Percentiles rank a stretch among this genome's conserved stretches.
Conservation (phyloP, 2,888 invertebrate species). For the Amiota mariae region DNA sequence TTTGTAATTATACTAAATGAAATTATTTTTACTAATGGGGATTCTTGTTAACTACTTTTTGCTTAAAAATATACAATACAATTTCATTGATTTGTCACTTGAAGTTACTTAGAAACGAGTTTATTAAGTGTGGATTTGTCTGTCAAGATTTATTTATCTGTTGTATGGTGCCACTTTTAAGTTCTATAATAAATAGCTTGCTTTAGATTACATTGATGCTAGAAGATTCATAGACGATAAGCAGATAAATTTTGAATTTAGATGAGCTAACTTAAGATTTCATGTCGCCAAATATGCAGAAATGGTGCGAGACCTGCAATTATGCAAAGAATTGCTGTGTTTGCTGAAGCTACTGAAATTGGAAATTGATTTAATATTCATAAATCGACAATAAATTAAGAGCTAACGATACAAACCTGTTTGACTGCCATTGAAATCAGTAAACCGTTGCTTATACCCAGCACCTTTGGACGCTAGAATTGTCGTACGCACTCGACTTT, state of each 20-base stretch:
- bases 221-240: no score
- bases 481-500: conserved; percentile 65
- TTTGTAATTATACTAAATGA: no score
- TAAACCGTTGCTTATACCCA: conserved; percentile 71
- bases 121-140: not conserved
- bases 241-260: no score
- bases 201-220: not conserved
- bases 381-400: no score
- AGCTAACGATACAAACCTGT: not conserved
- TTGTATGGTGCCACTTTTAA: not conserved
- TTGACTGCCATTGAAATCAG: conserved; percentile 53
- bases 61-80: not conserved
- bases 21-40: no score
- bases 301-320: not conserved
- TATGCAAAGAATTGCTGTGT: conserved; percentile 15
- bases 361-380: not conserved
- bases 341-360: not conserved
- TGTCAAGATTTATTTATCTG: not conserved
- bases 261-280: conserved; percentile 16
- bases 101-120: conserved; percentile 18
- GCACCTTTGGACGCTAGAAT: conserved; percentile 70
- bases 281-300: not conserved
- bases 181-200: not conserved
- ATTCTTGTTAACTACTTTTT: no score
- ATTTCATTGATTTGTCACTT: conserved; percentile 28